Evolutionary conservation across 1,140 invertebrate genomes (phyloP).

Genomic region (Philopotamus ludificatus): DNA sequence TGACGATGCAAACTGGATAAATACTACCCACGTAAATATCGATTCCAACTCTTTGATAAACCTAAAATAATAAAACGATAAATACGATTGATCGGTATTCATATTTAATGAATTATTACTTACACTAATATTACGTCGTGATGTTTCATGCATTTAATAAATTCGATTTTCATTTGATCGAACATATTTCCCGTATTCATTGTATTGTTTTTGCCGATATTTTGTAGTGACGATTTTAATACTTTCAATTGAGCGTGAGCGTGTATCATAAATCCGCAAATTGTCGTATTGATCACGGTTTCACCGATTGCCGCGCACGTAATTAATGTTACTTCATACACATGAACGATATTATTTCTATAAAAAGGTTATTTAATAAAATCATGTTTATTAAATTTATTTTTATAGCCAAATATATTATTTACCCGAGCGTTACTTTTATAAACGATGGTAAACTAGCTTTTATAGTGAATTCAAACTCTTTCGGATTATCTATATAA

Average conservation of each 20-base stretch:
- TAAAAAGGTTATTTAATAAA: too few species aligned
- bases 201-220: slow-evolving; percentile 13
- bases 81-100: background rate
- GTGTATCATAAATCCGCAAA: slow-evolving; percentile 32
- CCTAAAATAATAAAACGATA: slow-evolving; percentile 18
- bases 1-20: slow-evolving; percentile 22
- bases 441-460: slow-evolving; percentile 5
- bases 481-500: slow-evolving; percentile 1
- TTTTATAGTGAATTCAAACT: slow-evolving; percentile 16
- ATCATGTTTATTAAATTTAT: too few species aligned
- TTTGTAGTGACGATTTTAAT: slow-evolving; percentile 11
- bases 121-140: slow-evolving; percentile 26
- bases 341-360: too few species aligned
- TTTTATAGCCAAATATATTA: background rate
- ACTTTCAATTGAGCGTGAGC: slow-evolving; percentile 28
- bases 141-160: slow-evolving; percentile 32
- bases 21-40: slow-evolving; percentile 30
- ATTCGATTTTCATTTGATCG: slow-evolving; percentile 14
- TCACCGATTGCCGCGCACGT: background rate
- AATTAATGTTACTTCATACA: slow-evolving; percentile 12
- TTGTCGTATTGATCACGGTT: slow-evolving; percentile 31
- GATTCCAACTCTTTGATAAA: slow-evolving; percentile 30
- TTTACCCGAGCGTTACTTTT: background rate
- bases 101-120: slow-evolving; percentile 12
- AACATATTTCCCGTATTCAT: background rate